phyloP scores from a whole-genome alignment of 1,140 invertebrate genomes.

The Aricia agestis region DNA sequence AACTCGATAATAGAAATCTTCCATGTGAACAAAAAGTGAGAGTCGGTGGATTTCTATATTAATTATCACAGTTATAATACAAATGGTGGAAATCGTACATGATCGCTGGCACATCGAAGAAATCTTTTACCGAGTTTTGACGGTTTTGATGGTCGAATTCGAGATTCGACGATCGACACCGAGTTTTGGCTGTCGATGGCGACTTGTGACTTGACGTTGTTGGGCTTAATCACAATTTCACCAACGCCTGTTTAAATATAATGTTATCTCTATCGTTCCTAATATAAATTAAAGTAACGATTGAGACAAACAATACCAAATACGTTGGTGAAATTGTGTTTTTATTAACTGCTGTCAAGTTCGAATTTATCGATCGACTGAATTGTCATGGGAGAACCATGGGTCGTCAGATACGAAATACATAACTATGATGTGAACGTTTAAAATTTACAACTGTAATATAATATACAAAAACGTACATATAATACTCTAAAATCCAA shows the following conservation, averaged over 20 bases:
- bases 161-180: constrained; percentile 14
- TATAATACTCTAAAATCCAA: constrained; percentile 1
- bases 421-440: background rate
- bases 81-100: constrained; percentile 59
- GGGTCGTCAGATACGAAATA: constrained; percentile 12
- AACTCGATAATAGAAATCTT: constrained; percentile 66
- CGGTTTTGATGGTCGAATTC: constrained; percentile 23
- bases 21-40: constrained; percentile 43
- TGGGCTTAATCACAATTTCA: background rate
- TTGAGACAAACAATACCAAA: too few relatives aligned
- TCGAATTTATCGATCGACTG: background rate
- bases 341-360: background rate
- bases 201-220: constrained; percentile 3
- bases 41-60: constrained; percentile 73
- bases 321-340: background rate
- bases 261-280: too few relatives aligned
- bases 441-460: constrained; percentile 8
- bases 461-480: background rate
- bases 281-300: too few relatives aligned
- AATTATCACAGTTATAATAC: constrained; percentile 74
- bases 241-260: too few relatives aligned
- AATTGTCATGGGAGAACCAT: constrained; percentile 36
- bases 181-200: constrained; percentile 23
- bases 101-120: constrained; percentile 61
- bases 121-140: constrained; percentile 60